Evolutionary conservation across 2,888 invertebrate species (phyloP), one percentile per base, ranked within the genome.

Genomic region (Apamea sordens): DNA sequence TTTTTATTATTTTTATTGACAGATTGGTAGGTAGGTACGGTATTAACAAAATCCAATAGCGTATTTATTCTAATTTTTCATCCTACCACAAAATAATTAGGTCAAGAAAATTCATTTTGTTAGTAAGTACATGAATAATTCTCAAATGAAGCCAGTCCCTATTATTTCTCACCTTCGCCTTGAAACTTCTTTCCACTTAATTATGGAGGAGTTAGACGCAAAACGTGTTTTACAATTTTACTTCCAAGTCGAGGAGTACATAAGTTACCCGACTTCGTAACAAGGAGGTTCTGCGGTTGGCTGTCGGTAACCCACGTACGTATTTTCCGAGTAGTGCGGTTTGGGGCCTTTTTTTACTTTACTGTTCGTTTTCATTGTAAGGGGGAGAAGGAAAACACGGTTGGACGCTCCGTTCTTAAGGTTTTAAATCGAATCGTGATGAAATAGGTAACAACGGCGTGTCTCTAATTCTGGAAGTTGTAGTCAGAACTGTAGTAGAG

Each of bases 141-240:
- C 36, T 44, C 36, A 28, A 56, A 24, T 63, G 44, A 75, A 75
- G 10, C 21, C 47, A 56, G 53, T 63, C 65, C 21, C 41, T 72
- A 71, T 71, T 61, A 83, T 61, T 64, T 50, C 56, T 74, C 53
- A 53, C 61, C 53, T 53, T 68, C n/a, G 71, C 80, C 85, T 74
- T 80, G 84, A 56, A 63, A 79, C 28, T 84, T 81, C 50, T 84
- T 47, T 24, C 24, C 8, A 41, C n/a, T 79, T 50, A 82, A 72
- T 84, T 74, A 84, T 84, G 47, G 28, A 73, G 36, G 36, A 76
- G 61, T 41, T 18, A 71, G 70, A 61, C 50, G 41, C 56, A 53
- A 53, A 53, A 50, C 59, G 44, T 72, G 71, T 81, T 73, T 73
- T 47, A 85, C 47, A 77, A 77, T 82, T 61, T 76, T 61, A 76